Evolutionary conservation across 2,888 invertebrate genomes (phyloP).

Genomic region (Dascillus cervinus): DNA sequence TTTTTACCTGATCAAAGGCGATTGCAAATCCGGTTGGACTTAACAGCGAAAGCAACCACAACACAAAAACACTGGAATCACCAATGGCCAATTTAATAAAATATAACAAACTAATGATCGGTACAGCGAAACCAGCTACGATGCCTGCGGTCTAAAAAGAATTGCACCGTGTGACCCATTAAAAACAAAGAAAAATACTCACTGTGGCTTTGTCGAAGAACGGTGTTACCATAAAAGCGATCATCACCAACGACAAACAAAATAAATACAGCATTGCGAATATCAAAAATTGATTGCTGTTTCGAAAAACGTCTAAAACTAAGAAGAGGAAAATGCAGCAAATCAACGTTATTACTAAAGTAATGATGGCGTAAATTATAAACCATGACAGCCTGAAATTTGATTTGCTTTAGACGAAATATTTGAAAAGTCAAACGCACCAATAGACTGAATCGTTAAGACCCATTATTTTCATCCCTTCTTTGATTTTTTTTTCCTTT

Average conservation of each 20-base stretch:
- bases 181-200: constrained; percentile 36
- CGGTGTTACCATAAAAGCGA: constrained; percentile 77
- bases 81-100: constrained; percentile 73
- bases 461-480: constrained; percentile 86
- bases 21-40: constrained; percentile 77
- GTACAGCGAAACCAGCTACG: constrained; percentile 69
- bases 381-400: constrained; percentile 74
- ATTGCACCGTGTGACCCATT: neutral
- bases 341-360: constrained; percentile 59
- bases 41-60: constrained; percentile 71
- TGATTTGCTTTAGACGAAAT: neutral
- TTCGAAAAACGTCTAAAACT: constrained; percentile 67
- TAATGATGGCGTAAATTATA: constrained; percentile 66
- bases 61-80: constrained; percentile 58
- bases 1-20: constrained; percentile 71
- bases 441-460: constrained; percentile 71
- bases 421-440: constrained; percentile 42
- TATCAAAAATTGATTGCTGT: constrained; percentile 70
- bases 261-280: constrained; percentile 72
- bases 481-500: constrained; percentile 81
- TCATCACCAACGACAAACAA: constrained; percentile 72
- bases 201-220: constrained; percentile 80
- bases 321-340: constrained; percentile 63
- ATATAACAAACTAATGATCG: constrained; percentile 70
- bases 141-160: constrained; percentile 65